Evolutionary conservation across 2,113 vertebrate genomes (phyloP).

Genomic region (Plecotus auritus): DNA sequence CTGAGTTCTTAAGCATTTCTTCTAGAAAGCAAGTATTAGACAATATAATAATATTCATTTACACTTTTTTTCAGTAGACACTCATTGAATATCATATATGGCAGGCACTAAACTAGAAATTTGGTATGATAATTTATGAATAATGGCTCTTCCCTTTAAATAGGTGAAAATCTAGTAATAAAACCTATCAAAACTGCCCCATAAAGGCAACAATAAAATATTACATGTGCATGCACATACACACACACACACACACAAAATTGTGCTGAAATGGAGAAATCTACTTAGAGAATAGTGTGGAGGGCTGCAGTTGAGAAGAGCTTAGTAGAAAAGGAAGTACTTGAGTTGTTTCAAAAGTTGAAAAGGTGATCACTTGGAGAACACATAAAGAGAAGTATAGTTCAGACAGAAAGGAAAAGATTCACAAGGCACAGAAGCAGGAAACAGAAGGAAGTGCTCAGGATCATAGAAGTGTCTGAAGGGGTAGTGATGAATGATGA

Average conservation of each 20-base stretch:
- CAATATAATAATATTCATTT: background rate
- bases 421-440: background rate
- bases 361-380: background rate
- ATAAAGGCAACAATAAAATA: background rate
- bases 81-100: background rate
- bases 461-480: background rate
- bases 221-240: rapidly evolving
- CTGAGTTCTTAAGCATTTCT: background rate
- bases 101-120: background rate
- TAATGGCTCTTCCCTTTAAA: background rate
- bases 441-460: background rate
- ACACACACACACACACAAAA: background rate
- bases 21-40: background rate
- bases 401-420: background rate
- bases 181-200: background rate
- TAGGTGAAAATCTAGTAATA: background rate
- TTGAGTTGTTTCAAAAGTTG: background rate
- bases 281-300: background rate
- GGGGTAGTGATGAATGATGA: background rate
- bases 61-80: background rate
- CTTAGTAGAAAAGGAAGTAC: background rate
- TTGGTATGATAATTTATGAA: background rate
- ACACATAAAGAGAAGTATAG: background rate
- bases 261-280: background rate
- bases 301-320: background rate